Conservation (phyloP, 2,797 vertebrate genomes). For the Gallinago stenura region DNA sequence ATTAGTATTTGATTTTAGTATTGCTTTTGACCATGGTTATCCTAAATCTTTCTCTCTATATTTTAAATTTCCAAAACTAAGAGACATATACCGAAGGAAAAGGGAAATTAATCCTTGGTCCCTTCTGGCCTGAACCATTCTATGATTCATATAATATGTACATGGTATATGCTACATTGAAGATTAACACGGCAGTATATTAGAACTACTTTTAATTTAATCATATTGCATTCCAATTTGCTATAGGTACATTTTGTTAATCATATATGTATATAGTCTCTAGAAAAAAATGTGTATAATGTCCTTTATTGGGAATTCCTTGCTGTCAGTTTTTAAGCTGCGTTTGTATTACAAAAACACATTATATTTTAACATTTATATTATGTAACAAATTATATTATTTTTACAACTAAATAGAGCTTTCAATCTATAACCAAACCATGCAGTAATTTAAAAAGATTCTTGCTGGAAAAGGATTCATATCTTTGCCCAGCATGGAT, state of each 20-base stretch:
- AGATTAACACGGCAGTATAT: background rate
- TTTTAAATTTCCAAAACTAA: background rate
- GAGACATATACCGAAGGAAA: background rate
- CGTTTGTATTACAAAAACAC: background rate
- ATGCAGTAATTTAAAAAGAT: background rate
- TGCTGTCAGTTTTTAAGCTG: background rate
- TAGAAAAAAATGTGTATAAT: background rate
- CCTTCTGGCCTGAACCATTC: too few relatives aligned
- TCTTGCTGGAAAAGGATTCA: background rate
- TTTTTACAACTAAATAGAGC: background rate
- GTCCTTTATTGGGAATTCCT: background rate
- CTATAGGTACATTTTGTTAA: background rate
- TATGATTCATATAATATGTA: background rate
- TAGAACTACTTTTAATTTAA: background rate
- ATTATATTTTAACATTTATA: background rate
- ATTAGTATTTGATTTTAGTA: background rate
- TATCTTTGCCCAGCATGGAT: background rate
- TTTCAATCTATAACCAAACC: background rate
- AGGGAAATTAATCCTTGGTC: background rate
- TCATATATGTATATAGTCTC: background rate
- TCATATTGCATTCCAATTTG: background rate
- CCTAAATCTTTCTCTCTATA: background rate
- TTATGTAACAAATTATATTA: background rate
- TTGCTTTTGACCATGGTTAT: background rate
- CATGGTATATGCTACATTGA: background rate